Base-by-base conservation (phyloP, 1,140 invertebrate genomes). In the Achatina immaculata region DNA sequence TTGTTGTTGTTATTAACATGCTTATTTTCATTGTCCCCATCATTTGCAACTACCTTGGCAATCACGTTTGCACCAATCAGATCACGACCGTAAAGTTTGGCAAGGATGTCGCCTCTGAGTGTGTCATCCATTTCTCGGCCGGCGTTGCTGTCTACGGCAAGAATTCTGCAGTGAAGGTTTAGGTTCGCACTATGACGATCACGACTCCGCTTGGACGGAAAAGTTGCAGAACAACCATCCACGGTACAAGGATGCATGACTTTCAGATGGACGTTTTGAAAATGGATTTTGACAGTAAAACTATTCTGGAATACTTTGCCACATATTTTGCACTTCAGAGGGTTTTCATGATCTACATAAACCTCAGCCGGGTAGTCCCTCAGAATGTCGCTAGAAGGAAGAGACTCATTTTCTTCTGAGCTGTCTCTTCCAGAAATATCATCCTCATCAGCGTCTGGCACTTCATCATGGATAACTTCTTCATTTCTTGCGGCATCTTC, bases 181-280 rank as follows among this genome's bases (percentile, higher is more conserved):
- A 96, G 92, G 89, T 99, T 99, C 0, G 96, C 94, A 86, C 96
- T 97, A 90, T 99, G 97, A 2, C 97, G 93, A 88, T 99, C 97
- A 80, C 97, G 94, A 83, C 95, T 97, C 71, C 96, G 92, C 89
- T 97, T 98, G 0, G 97, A 98, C n/a, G 96, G 96, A 89, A 99
- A 99, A 0, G 96, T 95, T 0, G 97, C 97, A 90, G 96, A 96
- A 89, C 97, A 99, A n/a, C 97, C 97, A 82, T 98, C 96, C 2
- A 98, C 95, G 82, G 95, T 97, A 92, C 98, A 99, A 87, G 96
- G 96, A 91, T 99, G 97, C 95, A 98, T 97, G 80, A 98, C 91
- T 91, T 98, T 98, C 62, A 98, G 93, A 92, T 99, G 98, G 0
- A 97, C 96, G 90, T 96, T 98, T 92, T 97, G 96, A 91, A 97